phyloP scores from a whole-genome alignment of 53 echinoderm and acorn worm species.

The Crossaster papposus region DNA sequence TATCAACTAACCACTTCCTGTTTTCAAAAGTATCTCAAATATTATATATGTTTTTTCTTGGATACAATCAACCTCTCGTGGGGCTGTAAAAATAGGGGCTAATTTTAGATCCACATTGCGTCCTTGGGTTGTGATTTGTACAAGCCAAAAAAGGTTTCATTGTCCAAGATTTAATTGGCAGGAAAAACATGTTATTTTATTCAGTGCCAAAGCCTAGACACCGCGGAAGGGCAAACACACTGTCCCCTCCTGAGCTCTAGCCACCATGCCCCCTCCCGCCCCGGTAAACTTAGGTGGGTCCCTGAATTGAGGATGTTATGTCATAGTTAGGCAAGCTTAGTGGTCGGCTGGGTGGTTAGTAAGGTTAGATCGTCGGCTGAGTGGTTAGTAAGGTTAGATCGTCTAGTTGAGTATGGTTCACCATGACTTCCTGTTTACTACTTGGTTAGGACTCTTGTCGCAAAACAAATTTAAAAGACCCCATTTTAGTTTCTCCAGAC shows the following conservation, averaged over 20 bases:
- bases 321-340: neutral
- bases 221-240: neutral
- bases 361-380: neutral
- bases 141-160: too few species aligned
- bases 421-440: neutral
- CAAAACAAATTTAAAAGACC: neutral
- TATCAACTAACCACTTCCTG: neutral
- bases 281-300: neutral
- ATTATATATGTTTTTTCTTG: neutral
- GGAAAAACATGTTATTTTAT: slow-evolving; percentile 5
- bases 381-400: neutral
- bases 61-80: neutral
- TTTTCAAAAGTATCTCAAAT: neutral
- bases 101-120: neutral
- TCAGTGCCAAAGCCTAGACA: slow-evolving; percentile 19
- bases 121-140: neutral
- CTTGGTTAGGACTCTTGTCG: neutral
- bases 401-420: neutral
- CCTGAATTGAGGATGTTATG: slow-evolving; percentile 18
- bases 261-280: neutral
- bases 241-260: neutral
- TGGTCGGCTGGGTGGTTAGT: neutral
- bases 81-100: neutral
- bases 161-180: neutral
- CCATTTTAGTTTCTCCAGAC: too few species aligned